Base-by-base conservation (phyloP, 2,888 invertebrate species). In the Acanthosepion lycidas region DNA sequence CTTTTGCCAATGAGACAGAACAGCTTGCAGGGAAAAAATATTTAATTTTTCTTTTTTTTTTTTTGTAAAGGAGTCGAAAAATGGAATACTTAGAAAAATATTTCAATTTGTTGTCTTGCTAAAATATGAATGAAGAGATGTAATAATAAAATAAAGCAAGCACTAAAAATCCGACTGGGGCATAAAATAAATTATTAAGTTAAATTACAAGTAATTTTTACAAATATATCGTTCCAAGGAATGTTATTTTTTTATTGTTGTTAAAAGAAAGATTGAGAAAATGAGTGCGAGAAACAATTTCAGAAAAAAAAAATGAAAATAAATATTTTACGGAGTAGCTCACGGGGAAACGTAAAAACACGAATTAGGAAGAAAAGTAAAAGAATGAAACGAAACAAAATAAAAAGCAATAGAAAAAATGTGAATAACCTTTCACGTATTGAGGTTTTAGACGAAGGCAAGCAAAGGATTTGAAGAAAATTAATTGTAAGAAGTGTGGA, bases 381-480 rank as follows among this genome's bases (percentile, higher is more conserved):
- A 12, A 5, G 28, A 78, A 78, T 15, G 0, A 33, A 3, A 28
- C 28, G n/a, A 12, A n/a, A 64, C 23, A 64, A 26, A 23, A 78
- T 78, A 15, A 78, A n/a, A 5, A 78, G 33, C 12, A 42, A 42
- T 18, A 15, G 18, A 18, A n/a, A 33, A n/a, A 33, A 33, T 78
- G 78, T n/a, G n/a, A 78, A 78, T 33, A 78, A 78, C 78, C 15
- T 33, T 78, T 78, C 78, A 78, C 15, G n/a, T 9, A 78, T 78
- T 78, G 78, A 78, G n/a, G 78, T 78, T 78, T 78, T 12, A 78
- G n/a, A 78, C n/a, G 78, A 78, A 78, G 78, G n/a, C 78, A 78
- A 78, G 78, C 33, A 33, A 15, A 78, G 33, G 33, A 33, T 33
- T 78, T 23, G 23, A 59, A 23, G 6, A 59, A 33, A 78, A 78